Evolutionary conservation across 2,113 vertebrate genomes (phyloP).

Genomic region (Cottus gobio): DNA sequence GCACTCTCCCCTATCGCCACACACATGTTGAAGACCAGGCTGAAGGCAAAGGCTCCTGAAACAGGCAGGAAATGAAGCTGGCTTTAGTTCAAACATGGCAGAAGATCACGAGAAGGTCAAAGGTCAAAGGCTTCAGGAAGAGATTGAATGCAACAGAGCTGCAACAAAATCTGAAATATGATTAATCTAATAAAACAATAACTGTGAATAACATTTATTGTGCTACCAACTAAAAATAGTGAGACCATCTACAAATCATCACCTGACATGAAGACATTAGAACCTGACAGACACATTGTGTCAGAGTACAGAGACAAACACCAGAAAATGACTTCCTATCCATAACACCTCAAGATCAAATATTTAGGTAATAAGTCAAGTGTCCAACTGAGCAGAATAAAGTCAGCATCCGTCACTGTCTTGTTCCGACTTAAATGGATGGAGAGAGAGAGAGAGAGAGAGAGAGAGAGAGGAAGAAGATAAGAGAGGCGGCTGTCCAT

Average conservation of each 20-base stretch:
- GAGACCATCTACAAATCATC: not conserved
- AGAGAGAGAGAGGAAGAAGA: conserved; percentile 1
- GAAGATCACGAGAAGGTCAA: not conserved
- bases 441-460: not conserved
- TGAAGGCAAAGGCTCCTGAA: too few species aligned
- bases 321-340: not conserved
- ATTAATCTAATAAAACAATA: not conserved
- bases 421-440: not conserved
- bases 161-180: not conserved
- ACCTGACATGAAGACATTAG: not conserved
- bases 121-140: not conserved
- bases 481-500: not conserved
- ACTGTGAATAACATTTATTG: not conserved
- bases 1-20: too few species aligned
- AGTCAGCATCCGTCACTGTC: conserved; percentile 1
- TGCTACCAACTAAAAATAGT: not conserved
- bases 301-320: not conserved
- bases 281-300: not conserved
- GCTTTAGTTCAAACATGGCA: not conserved
- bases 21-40: too few species aligned
- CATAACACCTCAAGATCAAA: not conserved
- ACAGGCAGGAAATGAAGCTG: too few species aligned
- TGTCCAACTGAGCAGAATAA: not conserved
- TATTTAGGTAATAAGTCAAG: conserved; percentile 13
- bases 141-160: not conserved